These are phyloP conservation scores for Platycheirus albimanus DNA, from an alignment of 2,888 invertebrate genomes.

Conservation along the genomic window DNA sequence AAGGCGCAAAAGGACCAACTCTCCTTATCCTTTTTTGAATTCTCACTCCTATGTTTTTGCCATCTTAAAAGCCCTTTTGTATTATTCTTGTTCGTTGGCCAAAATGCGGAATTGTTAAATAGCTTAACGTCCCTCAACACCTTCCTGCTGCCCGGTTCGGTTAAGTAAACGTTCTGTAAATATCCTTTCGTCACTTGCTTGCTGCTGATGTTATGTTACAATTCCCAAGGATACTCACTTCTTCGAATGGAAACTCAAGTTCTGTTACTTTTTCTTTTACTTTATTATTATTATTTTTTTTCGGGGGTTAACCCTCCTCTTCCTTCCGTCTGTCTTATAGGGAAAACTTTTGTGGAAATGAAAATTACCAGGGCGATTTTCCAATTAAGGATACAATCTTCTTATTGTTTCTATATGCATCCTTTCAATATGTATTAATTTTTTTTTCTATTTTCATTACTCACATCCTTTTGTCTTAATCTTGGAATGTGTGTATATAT, in stretches of 20 bases:
- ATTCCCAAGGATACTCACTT: constrained; percentile 61
- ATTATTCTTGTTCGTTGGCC: constrained; percentile 72
- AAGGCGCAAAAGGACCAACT: constrained; percentile 71
- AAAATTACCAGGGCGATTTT: constrained; percentile 73
- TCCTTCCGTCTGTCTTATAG: constrained; percentile 26
- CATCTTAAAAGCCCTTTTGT: constrained; percentile 57
- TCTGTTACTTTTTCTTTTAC: constrained; percentile 25
- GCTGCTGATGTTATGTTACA: constrained; percentile 56
- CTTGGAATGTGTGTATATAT: constrained; percentile 43
- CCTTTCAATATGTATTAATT: constrained; percentile 37
- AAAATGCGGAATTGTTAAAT: constrained; percentile 74
- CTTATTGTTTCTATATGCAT: constrained; percentile 60
- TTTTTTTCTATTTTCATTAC: constrained; percentile 25
- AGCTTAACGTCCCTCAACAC: constrained; percentile 64
- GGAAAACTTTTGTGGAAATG: constrained; percentile 57
- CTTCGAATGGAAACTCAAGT: constrained; percentile 43
- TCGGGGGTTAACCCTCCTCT: too few relatives aligned
- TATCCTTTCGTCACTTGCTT: constrained; percentile 69
- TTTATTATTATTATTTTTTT: too few relatives aligned
- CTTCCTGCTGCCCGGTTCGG: constrained; percentile 5
- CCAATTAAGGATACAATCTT: constrained; percentile 74
- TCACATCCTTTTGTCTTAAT: constrained; percentile 49
- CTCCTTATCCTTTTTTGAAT: constrained; percentile 41
- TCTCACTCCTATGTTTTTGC: constrained; percentile 3
- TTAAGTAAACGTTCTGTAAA: constrained; percentile 41